Conservation (phyloP, 2,797 vertebrate genomes). For the Acridotheres tristis region DNA sequence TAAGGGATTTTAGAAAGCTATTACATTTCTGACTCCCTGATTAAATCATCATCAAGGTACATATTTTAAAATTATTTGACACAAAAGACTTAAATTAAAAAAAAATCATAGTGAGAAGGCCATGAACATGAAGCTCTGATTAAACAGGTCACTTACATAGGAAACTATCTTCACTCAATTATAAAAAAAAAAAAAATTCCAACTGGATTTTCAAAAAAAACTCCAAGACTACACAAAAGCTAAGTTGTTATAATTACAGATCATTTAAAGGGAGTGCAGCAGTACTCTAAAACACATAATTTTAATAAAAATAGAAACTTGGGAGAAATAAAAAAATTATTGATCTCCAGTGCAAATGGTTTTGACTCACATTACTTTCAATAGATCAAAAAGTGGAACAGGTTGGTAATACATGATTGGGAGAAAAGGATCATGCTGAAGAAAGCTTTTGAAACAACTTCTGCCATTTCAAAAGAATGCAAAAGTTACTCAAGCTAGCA, state of each 20-base stretch:
- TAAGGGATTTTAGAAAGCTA: background rate
- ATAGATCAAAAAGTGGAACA: background rate
- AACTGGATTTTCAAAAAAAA: background rate
- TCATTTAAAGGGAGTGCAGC: background rate
- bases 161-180: background rate
- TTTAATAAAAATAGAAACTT: background rate
- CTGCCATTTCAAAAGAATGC: background rate
- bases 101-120: background rate
- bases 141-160: background rate
- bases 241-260: background rate
- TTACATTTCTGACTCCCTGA: background rate
- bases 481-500: background rate
- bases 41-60: background rate
- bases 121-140: background rate
- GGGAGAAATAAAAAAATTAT: background rate
- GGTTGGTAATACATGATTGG: background rate
- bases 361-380: rapidly evolving
- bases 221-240: background rate
- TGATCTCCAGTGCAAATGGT: background rate
- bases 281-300: background rate
- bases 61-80: background rate
- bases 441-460: background rate
- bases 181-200: background rate
- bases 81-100: background rate
- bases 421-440: background rate